Evolutionary conservation across 2,113 vertebrate genomes (phyloP).

Genomic region (Lichenostomus cassidix): DNA sequence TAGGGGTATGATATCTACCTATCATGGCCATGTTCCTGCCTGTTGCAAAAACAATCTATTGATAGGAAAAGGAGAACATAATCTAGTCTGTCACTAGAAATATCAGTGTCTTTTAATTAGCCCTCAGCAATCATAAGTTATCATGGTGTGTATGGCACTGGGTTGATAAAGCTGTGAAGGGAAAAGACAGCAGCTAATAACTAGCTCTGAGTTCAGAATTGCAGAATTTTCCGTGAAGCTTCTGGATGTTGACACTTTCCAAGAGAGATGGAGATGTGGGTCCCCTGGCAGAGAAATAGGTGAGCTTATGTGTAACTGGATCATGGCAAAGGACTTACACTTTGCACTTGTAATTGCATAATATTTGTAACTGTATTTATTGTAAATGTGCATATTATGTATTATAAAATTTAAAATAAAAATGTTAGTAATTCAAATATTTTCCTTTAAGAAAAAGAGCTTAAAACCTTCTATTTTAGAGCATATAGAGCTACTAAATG

Average conservation of each 20-base stretch:
- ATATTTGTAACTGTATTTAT: not conserved
- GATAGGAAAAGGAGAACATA: not conserved
- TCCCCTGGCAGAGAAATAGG: not conserved
- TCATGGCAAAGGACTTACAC: not conserved
- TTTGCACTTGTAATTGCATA: not conserved
- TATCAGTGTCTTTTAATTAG: conserved; percentile 1
- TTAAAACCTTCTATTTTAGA: not conserved
- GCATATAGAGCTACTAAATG: not conserved
- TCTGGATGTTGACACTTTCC: not conserved
- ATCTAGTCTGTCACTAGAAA: not conserved
- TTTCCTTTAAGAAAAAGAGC: not conserved
- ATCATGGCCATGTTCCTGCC: not conserved
- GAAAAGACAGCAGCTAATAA: not conserved
- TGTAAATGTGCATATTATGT: not conserved
- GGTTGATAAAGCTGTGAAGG: not conserved
- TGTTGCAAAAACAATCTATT: not conserved
- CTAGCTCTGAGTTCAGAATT: not conserved
- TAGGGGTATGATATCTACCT: not conserved
- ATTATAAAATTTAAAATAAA: not conserved
- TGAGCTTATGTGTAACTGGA: not conserved
- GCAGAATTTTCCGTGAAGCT: not conserved
- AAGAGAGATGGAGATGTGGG: not conserved
- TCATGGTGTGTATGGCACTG: not conserved
- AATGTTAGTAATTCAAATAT: not conserved
- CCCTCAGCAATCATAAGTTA: not conserved